Evolutionary conservation across 2,113 vertebrate genomes (phyloP), one percentile per base, ranked within the genome.

Genomic region (Marmota monax): DNA sequence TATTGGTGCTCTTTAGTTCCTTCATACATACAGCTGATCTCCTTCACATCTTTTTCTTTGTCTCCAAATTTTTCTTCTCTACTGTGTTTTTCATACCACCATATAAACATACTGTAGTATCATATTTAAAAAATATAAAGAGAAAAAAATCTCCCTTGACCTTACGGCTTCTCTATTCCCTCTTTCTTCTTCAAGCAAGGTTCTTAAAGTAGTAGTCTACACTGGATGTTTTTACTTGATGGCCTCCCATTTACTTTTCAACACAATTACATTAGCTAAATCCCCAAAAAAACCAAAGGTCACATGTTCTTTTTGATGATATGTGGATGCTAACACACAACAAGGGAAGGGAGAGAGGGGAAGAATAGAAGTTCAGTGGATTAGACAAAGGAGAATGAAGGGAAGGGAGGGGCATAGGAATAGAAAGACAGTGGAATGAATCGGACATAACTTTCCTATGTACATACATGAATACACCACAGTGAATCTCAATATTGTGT

Each of bases 41-140:
- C 23, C 65, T 92, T 88, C 73, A 58, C 22, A 63, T 37, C 37
- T 67, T 93, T 92, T 92, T 83, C 65, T 79, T 73, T 88, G 22
- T 76, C 34, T 96, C 96, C 45, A 73, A 10, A 29, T 1, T 90
- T 92, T 93, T 77, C 67, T 87, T 90, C 65, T 70, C 16, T 51
- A 9, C 23, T 88, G 18, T 74, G 18, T 5, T 79, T 92, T 90
- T n/a, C 73, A 48, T 3, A 32, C 10, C 51, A 96, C 20, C 69
- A 78, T 70, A 45, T 87, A 80, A 87, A 67, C 23, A 78, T 65
- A 89, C 7, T 94, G 42, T 93, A 80, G 9, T 53, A 39, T 70
- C 39, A 37, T 45, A 84, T 80, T 83, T 51, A 20, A 61, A 65
- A 48, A 92, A n/a, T 12, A n/a, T 29, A 51, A 84, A 95, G 67